A percentile compares a stretch with the other conserved stretches of the same genome.
Conservation (phyloP, 2,888 invertebrate species). For the Hirtodrosophila cameraria region DNA sequence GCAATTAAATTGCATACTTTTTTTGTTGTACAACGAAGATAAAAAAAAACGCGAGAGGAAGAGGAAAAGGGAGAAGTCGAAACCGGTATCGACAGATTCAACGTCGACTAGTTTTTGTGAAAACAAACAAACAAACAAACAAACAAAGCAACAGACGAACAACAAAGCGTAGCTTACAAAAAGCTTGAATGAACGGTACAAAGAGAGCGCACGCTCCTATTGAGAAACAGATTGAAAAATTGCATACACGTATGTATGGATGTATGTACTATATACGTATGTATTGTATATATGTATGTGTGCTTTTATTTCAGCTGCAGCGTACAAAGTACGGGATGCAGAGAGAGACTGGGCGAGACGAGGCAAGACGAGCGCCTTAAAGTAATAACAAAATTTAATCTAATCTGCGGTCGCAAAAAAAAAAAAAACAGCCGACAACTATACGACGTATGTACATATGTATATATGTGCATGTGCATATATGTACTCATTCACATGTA, state of each 20-base stretch:
- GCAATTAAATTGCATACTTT: constrained; percentile 73
- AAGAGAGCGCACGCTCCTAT: constrained; percentile 21
- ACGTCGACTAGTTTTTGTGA: constrained; percentile 67
- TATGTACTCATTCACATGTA: too few relatives aligned
- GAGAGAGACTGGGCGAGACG: constrained; percentile 22
- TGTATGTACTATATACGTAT: constrained; percentile 3
- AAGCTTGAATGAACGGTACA: constrained; percentile 52
- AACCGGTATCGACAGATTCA: constrained; percentile 62
- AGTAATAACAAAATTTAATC: constrained; percentile 74
- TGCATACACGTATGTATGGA: constrained; percentile 14
- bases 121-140: constrained; percentile 67
- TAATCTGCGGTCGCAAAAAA: constrained; percentile 72
- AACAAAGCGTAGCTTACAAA: constrained; percentile 65
- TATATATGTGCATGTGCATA: neutral
- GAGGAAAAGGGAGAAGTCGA: constrained; percentile 26
- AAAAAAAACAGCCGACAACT: constrained; percentile 43
- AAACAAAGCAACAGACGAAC: constrained; percentile 61
- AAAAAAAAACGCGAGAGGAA: constrained; percentile 24
- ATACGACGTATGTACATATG: constrained; percentile 10
- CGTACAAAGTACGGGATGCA: constrained; percentile 25
- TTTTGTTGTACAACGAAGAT: constrained; percentile 51
- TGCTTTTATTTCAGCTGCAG: constrained; percentile 15
- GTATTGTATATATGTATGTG: neutral
- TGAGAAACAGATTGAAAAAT: constrained; percentile 29
- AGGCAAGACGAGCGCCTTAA: constrained; percentile 52